Base-by-base conservation (phyloP, 2,888 invertebrate genomes). In the Spilarctia lutea region DNA sequence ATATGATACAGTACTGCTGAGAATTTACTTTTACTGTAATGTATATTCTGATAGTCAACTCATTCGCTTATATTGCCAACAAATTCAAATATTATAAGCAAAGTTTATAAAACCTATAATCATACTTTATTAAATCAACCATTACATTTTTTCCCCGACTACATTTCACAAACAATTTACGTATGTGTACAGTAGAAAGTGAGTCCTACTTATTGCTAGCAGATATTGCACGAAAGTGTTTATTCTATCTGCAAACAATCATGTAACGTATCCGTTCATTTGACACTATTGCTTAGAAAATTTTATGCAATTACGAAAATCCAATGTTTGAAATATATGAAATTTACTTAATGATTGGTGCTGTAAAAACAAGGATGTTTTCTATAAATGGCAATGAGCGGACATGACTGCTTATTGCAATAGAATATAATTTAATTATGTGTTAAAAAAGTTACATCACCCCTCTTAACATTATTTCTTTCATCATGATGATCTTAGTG, bases 191-290 rank as follows among this genome's bases (percentile, higher is more conserved):
- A 24, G 18, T 84, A 81, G 79, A 83, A 83, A 78, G 81, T 74
- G 69, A 74, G 74, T 81, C 74, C 80, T 68, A 76, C 75, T 83
- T 79, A 70, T 78, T 60, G 73, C 71, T 73, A 42, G 74, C 52
- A 75, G 70, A 75, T 74, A 77, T 20, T 52, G n/a, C n/a, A 65
- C 48, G 79, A 78, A 79, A 79, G 77, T 84, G 77, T 78, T 83
- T 52, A 75, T 67, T 78, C 75, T 79, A 76, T 71, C 71, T 74
- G 65, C 72, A 71, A 73, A 70, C 74, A 63, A 35, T 75, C 73
- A 60, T 74, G 80, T 80, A 71, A 77, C 72, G 72, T 42, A 66
- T 68, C 71, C 74, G 71, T 71, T 73, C 27, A 68, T 63, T 56
- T 70, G 66, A 30, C 74, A 35, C 60, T 45, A 42, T 67, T 74